Evolutionary conservation across 2,888 invertebrate genomes (phyloP), one percentile per base, ranked within the genome.

Genomic region (Crossocerus cetratus): DNA sequence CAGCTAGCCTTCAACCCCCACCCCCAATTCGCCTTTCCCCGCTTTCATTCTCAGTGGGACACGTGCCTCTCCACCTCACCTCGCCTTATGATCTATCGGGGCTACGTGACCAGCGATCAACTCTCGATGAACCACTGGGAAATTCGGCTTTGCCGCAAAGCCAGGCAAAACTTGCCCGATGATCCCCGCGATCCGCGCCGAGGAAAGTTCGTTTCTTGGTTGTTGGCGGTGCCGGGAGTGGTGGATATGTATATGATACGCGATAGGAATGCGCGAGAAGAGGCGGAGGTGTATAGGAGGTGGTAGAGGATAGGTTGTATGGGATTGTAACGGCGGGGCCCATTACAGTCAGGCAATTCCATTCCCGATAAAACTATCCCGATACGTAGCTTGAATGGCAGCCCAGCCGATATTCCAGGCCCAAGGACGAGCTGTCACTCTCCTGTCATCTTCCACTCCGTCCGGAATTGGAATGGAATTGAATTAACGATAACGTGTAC

Each of bases 371-470:
- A 82, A 82, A 77, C 70, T 75, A 77, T 77, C 60, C 68, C 44
- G 65, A 69, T 69, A 72, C 68, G 73, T 42, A 71, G 58, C 67
- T 72, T 57, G 77, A 58, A 64, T 55, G 75, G 68, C 53, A 63
- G 69, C 64, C 64, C 72, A 68, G 55, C 54, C 56, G 71, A 44
- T 43, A 57, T 13, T 67, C 57, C 32, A 32, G 49, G 44, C 61
- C 81, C 72, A 76, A 80, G 80, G 80, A 76, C 76, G 70, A 70
- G 74, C 74, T 66, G 78, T 78, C 80, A 65, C 65, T 76, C 74
- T 74, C 72, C 72, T 69, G 78, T 78, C 78, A 72, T 79, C 69
- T 78, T 72, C 61, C 57, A 58, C 80, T 60, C 65, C 18, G 55
- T 74, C 59, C 59, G 74, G 69, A 78, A 81, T 80, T 69, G 76